A percentile compares a stretch with the other conserved stretches of the same genome.
These are phyloP conservation scores for Hyaena hyaena DNA, from an alignment of 2,113 vertebrate genomes.

Conservation along the genomic window DNA sequence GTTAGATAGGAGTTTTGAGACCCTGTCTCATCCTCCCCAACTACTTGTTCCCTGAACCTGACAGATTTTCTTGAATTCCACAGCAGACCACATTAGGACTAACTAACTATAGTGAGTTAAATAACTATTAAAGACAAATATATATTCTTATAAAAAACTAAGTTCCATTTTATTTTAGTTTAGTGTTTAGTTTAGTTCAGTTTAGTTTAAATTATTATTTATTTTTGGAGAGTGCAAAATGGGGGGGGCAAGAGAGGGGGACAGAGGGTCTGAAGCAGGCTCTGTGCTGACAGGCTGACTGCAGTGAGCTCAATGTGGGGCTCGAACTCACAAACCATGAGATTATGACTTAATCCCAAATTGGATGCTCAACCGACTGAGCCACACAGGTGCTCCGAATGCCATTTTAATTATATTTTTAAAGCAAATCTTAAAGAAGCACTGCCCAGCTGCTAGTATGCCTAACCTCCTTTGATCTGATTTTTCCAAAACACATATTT, in stretches of 20 bases:
- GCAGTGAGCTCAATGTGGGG: neutral
- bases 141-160: neutral
- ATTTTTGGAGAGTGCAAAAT: neutral
- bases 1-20: neutral
- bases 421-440: neutral
- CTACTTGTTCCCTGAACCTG: neutral
- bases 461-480: neutral
- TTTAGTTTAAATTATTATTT: neutral
- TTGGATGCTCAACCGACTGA: neutral
- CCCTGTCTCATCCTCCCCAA: neutral
- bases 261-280: too few relatives aligned
- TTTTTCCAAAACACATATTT: neutral
- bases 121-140: neutral
- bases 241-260: neutral
- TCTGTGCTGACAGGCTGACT: neutral
- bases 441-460: neutral
- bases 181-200: neutral
- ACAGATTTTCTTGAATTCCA: neutral
- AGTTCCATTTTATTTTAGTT: neutral
- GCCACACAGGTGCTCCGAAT: neutral
- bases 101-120: neutral
- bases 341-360: neutral
- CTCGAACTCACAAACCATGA: neutral
- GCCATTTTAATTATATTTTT: neutral
- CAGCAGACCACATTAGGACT: neutral